phyloP scores from a whole-genome alignment of 1,140 invertebrate genomes.

The Andricus grossulariae region DNA sequence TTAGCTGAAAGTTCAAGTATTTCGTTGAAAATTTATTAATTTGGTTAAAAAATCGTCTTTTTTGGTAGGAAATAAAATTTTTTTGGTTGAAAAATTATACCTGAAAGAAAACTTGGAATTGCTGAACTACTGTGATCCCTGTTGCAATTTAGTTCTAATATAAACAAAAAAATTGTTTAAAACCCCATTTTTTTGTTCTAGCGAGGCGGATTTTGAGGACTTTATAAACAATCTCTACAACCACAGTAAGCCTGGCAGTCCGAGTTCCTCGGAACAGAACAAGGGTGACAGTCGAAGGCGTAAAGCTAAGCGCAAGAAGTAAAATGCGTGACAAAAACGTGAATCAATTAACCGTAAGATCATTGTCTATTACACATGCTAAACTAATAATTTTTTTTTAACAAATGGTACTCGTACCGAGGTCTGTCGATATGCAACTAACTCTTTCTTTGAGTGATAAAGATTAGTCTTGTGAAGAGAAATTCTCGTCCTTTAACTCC shows the following conservation, averaged over 20 bases:
- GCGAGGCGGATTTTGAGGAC: constrained; percentile 80
- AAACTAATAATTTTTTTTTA: constrained; percentile 41
- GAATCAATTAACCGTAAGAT: constrained; percentile 52
- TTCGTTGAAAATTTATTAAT: too few species aligned
- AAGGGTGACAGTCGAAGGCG: constrained; percentile 70
- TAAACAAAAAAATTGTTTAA: too few species aligned
- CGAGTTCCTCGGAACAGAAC: constrained; percentile 62
- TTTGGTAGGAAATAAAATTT: too few species aligned
- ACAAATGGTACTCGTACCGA: constrained; percentile 16
- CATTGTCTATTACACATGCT: constrained; percentile 52
- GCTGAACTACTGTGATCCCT: too few species aligned
- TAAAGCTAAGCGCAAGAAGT: constrained; percentile 75
- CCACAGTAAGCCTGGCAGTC: constrained; percentile 67
- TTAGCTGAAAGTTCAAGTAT: too few species aligned
- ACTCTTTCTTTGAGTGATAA: constrained; percentile 31
- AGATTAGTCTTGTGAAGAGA: constrained; percentile 18
- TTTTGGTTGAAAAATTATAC: too few species aligned
- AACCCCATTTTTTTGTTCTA: constrained; percentile 60
- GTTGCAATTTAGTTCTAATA: too few species aligned
- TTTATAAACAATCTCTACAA: constrained; percentile 80
- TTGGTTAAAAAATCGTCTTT: too few species aligned
- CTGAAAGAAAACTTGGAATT: too few species aligned
- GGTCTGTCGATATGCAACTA: constrained; percentile 23
- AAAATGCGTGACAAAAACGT: constrained; percentile 43
- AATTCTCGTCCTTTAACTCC: background rate